Conservation (phyloP, 2,113 vertebrate genomes). For the Xenopus laevis region DNA sequence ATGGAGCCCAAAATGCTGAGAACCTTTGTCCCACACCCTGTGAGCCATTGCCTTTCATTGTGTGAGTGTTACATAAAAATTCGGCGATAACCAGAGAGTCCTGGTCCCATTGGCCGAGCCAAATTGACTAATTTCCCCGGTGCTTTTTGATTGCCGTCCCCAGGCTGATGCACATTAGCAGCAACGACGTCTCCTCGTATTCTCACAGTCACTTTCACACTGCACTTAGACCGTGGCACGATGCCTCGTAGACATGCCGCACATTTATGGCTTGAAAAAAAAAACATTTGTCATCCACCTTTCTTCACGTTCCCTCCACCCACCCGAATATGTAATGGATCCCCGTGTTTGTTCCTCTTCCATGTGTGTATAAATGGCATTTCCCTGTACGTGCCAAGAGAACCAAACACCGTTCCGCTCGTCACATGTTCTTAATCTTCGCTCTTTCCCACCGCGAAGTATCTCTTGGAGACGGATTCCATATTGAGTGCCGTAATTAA, state of each 20-base stretch:
- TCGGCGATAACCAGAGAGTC: too few species aligned
- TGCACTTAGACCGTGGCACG: slow-evolving; percentile 32
- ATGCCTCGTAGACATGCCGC: slow-evolving; percentile 24
- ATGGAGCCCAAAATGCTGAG: too few species aligned
- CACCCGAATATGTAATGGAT: slow-evolving; percentile 22
- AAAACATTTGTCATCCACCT: slow-evolving; percentile 16
- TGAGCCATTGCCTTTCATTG: too few species aligned
- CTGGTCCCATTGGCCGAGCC: too few species aligned
- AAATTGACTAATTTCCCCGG: too few species aligned
- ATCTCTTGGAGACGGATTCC: slow-evolving; percentile 35
- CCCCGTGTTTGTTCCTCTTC: slow-evolving; percentile 14
- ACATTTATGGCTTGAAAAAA: slow-evolving; percentile 26
- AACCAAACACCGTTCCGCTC: slow-evolving; percentile 24
- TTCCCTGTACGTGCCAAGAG: slow-evolving; percentile 28
- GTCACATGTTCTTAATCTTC: slow-evolving; percentile 38
- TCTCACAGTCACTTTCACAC: neutral
- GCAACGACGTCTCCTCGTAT: too few species aligned
- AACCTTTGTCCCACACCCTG: too few species aligned
- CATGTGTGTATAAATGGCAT: slow-evolving; percentile 25
- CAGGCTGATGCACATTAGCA: too few species aligned
- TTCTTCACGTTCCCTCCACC: too few species aligned
- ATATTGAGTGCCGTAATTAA: slow-evolving; percentile 32
- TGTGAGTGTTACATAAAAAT: too few species aligned
- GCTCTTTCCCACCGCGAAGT: slow-evolving; percentile 16
- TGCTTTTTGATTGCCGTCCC: too few species aligned